phyloP scores from a whole-genome alignment of 2,797 vertebrate species.

The Parauchenoglanis punctatus region DNA sequence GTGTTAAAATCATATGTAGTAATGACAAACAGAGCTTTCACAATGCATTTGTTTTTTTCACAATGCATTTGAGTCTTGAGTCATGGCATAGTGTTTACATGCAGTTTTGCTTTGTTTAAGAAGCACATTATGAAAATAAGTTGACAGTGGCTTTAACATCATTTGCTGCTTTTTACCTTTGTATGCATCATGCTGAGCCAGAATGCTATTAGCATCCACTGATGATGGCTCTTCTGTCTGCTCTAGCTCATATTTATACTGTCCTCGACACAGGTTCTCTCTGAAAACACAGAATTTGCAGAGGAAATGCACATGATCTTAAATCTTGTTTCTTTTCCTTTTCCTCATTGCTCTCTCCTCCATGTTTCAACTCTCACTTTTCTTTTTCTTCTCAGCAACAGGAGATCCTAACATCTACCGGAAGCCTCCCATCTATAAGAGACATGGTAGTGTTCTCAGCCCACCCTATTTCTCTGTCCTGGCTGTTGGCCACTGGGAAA shows the following conservation, averaged over 20 bases:
- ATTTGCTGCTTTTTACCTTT: slow-evolving; percentile 50
- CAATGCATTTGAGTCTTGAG: background rate
- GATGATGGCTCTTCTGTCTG: slow-evolving; percentile 12
- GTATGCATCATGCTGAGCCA: slow-evolving; percentile 37
- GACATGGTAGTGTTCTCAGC: slow-evolving; percentile 80
- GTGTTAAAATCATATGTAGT: background rate
- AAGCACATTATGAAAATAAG: background rate
- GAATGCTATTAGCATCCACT: slow-evolving; percentile 28
- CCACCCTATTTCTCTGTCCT: slow-evolving; percentile 29
- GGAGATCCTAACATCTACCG: slow-evolving; percentile 97
- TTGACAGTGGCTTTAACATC: slow-evolving; percentile 43
- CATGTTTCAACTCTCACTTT: slow-evolving; percentile 65
- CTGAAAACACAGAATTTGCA: slow-evolving; percentile 46
- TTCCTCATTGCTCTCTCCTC: slow-evolving; percentile 49
- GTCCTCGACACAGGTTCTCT: background rate
- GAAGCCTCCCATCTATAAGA: slow-evolving; percentile 98
- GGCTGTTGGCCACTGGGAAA: slow-evolving; percentile 40
- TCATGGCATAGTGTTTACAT: background rate
- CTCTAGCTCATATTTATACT: slow-evolving; percentile 7
- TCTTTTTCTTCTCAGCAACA: slow-evolving; percentile 85
- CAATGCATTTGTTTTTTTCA: background rate
- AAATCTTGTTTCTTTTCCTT: slow-evolving; percentile 50
- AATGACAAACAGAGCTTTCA: background rate
- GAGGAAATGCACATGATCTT: slow-evolving; percentile 1
- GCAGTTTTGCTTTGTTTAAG: background rate